These are phyloP conservation scores for Cataglyphis albicans DNA, from an alignment of 2,888 invertebrate species.

Conservation along the genomic window DNA sequence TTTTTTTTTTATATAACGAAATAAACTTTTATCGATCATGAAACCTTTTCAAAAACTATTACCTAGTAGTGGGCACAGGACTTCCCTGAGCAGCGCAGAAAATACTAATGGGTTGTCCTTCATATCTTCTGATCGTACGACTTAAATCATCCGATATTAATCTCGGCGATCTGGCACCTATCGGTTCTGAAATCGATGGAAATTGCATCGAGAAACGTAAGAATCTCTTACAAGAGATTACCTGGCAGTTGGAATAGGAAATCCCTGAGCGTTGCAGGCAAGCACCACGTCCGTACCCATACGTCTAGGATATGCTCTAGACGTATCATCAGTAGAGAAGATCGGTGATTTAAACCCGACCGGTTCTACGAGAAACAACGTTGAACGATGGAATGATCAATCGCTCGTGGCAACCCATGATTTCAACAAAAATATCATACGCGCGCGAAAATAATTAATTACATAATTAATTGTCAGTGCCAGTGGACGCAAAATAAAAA, in stretches of 20 bases:
- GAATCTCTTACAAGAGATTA: conserved; percentile 82
- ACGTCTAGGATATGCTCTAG: conserved; percentile 87
- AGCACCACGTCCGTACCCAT: conserved; percentile 82
- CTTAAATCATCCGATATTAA: conserved; percentile 88
- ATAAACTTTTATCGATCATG: neutral
- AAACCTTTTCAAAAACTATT: conserved; percentile 82
- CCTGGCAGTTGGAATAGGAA: conserved; percentile 90
- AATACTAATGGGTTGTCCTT: conserved; percentile 87
- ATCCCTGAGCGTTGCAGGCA: conserved; percentile 89
- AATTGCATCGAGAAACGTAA: conserved; percentile 31
- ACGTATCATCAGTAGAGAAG: conserved; percentile 89
- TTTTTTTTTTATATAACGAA: neutral
- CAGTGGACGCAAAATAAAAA: neutral
- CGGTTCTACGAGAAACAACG: conserved; percentile 87
- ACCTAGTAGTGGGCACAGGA: conserved; percentile 90
- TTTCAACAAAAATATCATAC: neutral
- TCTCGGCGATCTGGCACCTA: conserved; percentile 88
- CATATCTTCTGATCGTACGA: conserved; percentile 87
- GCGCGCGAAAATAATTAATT: neutral
- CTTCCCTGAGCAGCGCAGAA: conserved; percentile 90
- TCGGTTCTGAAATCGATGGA: conserved; percentile 85
- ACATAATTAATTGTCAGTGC: neutral
- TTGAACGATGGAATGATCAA: conserved; percentile 8
- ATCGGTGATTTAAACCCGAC: conserved; percentile 90
- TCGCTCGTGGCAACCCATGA: neutral